A percentile compares a stretch with the other conserved stretches of the same genome.
Conservation (phyloP, 2,888 invertebrate species). For the Galeopsomyia nigrocyanea region DNA sequence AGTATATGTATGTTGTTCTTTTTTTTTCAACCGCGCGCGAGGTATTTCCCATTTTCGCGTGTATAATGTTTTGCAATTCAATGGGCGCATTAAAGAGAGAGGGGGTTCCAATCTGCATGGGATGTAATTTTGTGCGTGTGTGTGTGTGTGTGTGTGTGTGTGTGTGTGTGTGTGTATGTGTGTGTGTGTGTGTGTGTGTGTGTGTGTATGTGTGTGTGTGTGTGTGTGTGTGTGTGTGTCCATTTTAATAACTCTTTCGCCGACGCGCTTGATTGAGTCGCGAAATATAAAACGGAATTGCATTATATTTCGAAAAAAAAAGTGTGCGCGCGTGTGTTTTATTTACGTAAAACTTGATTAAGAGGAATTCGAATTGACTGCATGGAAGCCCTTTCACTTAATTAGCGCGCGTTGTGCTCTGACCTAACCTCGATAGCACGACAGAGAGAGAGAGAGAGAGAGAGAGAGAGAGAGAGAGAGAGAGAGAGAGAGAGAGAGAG, state of each 20-base stretch:
- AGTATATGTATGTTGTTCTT: too few relatives aligned
- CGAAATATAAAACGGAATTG: slow-evolving; percentile 27
- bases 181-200: too few relatives aligned
- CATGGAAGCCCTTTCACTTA: slow-evolving; percentile 36
- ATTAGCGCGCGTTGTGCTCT: slow-evolving; percentile 30
- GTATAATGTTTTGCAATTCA: slow-evolving; percentile 42
- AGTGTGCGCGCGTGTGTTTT: too few relatives aligned
- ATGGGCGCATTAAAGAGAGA: slow-evolving; percentile 31
- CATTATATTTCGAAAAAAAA: slow-evolving; percentile 24
- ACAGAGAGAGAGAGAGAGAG: slow-evolving; percentile 8
- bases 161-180: too few relatives aligned
- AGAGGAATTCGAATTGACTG: slow-evolving; percentile 43
- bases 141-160: too few relatives aligned
- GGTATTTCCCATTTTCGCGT: slow-evolving; percentile 35
- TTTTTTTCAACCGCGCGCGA: slow-evolving; percentile 12
- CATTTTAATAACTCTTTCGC: slow-evolving; percentile 29
- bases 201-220: too few relatives aligned
- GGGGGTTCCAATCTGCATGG: slow-evolving; percentile 28
- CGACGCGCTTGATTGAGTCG: slow-evolving; percentile 30
- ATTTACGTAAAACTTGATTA: slow-evolving; percentile 40
- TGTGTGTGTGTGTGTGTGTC: too few relatives aligned
- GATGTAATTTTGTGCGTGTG: slow-evolving; percentile 28
- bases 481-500: too few relatives aligned
- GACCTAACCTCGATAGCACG: slow-evolving; percentile 40
- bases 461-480: slow-evolving; percentile 20